Evolutionary conservation across 2,797 vertebrate genomes (phyloP).

Genomic region (Peromyscus aztecus): DNA sequence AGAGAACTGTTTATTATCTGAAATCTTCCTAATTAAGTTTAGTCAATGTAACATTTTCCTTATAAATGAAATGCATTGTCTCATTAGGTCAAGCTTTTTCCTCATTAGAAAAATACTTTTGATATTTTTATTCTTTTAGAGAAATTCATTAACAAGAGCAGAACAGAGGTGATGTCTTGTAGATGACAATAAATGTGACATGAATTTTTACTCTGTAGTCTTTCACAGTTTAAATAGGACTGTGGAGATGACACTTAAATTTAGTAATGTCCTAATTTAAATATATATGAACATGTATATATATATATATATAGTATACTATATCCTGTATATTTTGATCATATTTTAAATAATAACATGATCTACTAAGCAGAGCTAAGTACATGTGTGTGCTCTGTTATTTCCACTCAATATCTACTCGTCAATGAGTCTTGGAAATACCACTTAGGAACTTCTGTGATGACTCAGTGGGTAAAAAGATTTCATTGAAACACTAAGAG

Average conservation of each 20-base stretch:
- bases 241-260: neutral
- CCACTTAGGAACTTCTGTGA: neutral
- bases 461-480: neutral
- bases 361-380: neutral
- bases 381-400: neutral
- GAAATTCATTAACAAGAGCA: neutral
- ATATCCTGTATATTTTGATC: neutral
- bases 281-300: neutral
- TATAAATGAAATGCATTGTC: neutral
- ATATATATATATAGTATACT: neutral
- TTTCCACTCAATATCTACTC: neutral
- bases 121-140: slow-evolving; percentile 12
- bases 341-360: neutral
- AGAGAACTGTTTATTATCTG: neutral
- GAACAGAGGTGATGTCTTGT: neutral
- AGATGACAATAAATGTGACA: neutral
- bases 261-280: neutral
- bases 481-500: neutral
- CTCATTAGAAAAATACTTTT: neutral
- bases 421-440: neutral
- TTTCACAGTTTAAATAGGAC: neutral
- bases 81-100: neutral
- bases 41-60: slow-evolving; percentile 33
- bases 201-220: neutral
- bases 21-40: slow-evolving; percentile 20